Percentiles rank a stretch among this genome's conserved stretches.
Evolutionary conservation across 2,113 vertebrate genomes (phyloP).

Genomic region (Pipa parva): DNA sequence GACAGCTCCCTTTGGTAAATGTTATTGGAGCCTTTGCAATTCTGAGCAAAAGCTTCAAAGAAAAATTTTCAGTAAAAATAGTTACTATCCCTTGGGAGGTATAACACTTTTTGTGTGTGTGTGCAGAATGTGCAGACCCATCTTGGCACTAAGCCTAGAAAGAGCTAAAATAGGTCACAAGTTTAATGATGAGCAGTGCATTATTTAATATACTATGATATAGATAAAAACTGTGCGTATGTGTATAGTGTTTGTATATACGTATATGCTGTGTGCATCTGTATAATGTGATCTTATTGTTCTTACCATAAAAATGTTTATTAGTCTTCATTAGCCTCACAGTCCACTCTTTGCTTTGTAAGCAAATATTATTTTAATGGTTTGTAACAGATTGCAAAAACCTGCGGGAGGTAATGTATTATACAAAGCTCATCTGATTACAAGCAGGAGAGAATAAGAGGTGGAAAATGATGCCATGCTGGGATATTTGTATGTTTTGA

Average conservation of each 20-base stretch:
- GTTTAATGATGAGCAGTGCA: no score
- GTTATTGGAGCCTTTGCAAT: no score
- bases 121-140: constrained; percentile 4
- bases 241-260: no score
- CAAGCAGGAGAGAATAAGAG: constrained; percentile 19
- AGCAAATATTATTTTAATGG: constrained; percentile 35
- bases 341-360: constrained; percentile 29
- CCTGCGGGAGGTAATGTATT: constrained; percentile 28
- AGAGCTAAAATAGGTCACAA: neutral
- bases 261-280: no score
- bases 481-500: constrained; percentile 13
- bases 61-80: no score
- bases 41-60: no score
- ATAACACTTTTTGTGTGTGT: constrained; percentile 17
- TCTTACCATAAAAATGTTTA: constrained; percentile 1
- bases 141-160: neutral
- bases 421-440: constrained; percentile 23
- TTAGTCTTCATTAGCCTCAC: constrained; percentile 28
- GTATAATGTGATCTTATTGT: neutral
- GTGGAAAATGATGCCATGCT: constrained; percentile 14
- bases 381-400: constrained; percentile 35
- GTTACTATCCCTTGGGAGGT: constrained; percentile 8
- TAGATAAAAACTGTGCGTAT: no score
- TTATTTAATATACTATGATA: no score
- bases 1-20: no score